A percentile compares a stretch with the other conserved stretches of the same genome.
Evolutionary conservation across 1,140 invertebrate species (phyloP).

Genomic region (Amyelois transitella): DNA sequence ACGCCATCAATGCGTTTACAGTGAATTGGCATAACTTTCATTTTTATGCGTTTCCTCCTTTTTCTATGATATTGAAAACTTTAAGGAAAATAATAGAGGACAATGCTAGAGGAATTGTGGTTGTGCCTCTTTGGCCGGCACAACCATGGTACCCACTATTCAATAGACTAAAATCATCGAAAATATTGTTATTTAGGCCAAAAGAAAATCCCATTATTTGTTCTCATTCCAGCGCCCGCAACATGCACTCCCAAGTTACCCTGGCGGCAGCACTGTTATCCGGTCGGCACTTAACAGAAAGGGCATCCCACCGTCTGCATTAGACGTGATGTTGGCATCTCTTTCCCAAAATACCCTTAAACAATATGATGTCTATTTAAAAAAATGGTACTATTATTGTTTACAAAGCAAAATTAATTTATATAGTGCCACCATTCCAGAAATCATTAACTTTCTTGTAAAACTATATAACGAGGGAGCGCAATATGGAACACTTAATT

Average conservation of each 20-base stretch:
- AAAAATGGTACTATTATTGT: background rate
- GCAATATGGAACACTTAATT: background rate
- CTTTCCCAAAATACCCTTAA: background rate
- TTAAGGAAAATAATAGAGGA: conserved; percentile 18
- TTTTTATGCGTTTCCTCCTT: conserved; percentile 25
- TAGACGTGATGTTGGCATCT: background rate
- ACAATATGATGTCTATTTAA: background rate
- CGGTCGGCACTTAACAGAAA: background rate
- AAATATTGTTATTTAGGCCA: conserved; percentile 1
- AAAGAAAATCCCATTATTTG: background rate
- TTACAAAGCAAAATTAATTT: background rate
- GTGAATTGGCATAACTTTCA: conserved; percentile 2
- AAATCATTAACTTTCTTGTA: background rate
- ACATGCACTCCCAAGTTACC: background rate
- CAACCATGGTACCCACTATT: conserved; percentile 24
- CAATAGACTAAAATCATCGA: background rate
- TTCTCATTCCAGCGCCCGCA: background rate
- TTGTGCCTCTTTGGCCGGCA: conserved; percentile 18
- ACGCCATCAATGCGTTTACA: conserved; percentile 15
- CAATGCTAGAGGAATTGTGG: conserved; percentile 15
- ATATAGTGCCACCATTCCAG: background rate
- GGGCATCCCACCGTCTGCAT: background rate
- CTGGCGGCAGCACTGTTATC: background rate
- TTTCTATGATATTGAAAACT: conserved; percentile 18
- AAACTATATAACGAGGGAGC: background rate